These are phyloP conservation scores for Callithrix jacchus DNA, from an alignment of 2,113 vertebrate genomes.

Conservation along the genomic window DNA sequence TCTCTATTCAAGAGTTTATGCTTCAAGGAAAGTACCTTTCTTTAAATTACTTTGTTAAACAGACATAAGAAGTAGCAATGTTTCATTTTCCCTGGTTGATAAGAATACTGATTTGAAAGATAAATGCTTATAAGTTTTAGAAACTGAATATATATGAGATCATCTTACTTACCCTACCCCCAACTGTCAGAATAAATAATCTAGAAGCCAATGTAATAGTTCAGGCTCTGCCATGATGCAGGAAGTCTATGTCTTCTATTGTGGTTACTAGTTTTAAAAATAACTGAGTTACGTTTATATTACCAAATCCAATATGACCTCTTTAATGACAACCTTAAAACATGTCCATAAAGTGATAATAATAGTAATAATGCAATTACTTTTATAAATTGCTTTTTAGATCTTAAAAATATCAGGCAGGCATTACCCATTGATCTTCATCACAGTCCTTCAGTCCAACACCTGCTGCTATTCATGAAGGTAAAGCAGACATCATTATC, in stretches of 20 bases:
- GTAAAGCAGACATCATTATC: background rate
- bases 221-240: background rate
- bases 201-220: background rate
- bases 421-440: background rate
- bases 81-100: background rate
- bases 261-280: background rate
- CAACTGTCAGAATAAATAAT: background rate
- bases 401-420: background rate
- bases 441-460: background rate
- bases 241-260: background rate
- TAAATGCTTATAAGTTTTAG: background rate
- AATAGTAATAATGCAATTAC: background rate
- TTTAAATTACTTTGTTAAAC: slow-evolving; percentile 25
- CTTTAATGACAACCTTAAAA: background rate
- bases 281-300: background rate
- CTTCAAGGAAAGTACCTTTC: background rate
- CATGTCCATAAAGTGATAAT: background rate
- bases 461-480: background rate
- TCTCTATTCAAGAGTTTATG: background rate
- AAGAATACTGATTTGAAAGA: background rate
- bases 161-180: background rate
- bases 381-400: background rate
- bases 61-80: background rate
- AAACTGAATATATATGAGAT: background rate
- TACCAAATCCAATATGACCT: background rate